Conservation (phyloP, 2,113 vertebrate species). For the Atherinomorus stipes region DNA sequence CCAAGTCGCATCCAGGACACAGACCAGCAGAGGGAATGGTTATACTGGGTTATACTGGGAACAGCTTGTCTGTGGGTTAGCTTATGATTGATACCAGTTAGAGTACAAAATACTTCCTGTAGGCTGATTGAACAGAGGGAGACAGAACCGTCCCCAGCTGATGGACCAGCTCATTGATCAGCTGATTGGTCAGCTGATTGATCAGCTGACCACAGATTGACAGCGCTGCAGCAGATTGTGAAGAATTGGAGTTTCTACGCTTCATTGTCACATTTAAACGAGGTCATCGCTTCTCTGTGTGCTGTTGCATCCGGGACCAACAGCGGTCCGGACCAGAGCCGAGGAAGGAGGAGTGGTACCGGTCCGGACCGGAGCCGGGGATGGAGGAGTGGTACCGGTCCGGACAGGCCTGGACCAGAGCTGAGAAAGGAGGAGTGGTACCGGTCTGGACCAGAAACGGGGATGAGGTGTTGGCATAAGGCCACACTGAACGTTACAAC, state of each 20-base stretch:
- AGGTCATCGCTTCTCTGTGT: conserved; percentile 26
- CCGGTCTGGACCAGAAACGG: no score
- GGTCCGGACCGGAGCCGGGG: no score
- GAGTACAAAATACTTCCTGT: conserved; percentile 30
- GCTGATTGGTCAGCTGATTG: not conserved
- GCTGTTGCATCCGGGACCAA: not conserved
- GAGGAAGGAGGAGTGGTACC: no score
- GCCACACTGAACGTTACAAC: no score
- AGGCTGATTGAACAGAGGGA: conserved; percentile 22
- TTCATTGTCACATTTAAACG: conserved; percentile 37
- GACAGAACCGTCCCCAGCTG: not conserved
- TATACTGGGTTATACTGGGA: conserved; percentile 31
- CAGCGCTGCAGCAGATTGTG: conserved; percentile 40
- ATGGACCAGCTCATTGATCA: no score
- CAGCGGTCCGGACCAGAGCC: not conserved
- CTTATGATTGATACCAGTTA: conserved; percentile 50
- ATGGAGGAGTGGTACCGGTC: no score
- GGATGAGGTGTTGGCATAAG: no score
- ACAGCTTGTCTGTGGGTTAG: conserved; percentile 41
- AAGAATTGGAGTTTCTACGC: conserved; percentile 1
- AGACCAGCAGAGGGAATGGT: conserved; percentile 33
- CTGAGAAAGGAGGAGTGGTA: no score
- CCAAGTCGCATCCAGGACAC: no score
- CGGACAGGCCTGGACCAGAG: no score
- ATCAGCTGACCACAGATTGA: conserved; percentile 42